A percentile compares a stretch with the other conserved stretches of the same genome.
Evolutionary conservation across 2,888 invertebrate genomes (phyloP).

Genomic region (Eupeodes luniger): DNA sequence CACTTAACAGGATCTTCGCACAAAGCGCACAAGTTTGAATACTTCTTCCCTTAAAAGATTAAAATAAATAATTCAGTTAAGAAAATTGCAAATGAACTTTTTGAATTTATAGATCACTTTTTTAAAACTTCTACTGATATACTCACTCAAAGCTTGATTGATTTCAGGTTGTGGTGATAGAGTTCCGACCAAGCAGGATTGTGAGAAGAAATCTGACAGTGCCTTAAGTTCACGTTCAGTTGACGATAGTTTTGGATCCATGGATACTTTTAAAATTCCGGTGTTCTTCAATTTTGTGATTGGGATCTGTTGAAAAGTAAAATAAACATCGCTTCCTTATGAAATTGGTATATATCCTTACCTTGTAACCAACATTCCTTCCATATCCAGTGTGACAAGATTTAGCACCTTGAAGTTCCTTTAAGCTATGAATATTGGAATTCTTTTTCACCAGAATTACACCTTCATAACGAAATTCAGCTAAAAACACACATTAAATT

Average conservation of each 20-base stretch:
- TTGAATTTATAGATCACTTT: no score
- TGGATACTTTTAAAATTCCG: conserved; percentile 83
- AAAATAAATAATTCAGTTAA: no score
- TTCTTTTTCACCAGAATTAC: conserved; percentile 92
- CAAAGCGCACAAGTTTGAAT: conserved; percentile 90
- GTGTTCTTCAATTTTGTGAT: conserved; percentile 91
- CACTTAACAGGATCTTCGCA: conserved; percentile 91
- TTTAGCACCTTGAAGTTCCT: conserved; percentile 89
- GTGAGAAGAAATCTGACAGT: conserved; percentile 90
- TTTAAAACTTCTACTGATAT: no score
- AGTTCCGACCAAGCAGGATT: conserved; percentile 93
- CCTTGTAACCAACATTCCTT: conserved; percentile 94
- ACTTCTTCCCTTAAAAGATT: conserved; percentile 87
- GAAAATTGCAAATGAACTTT: no score
- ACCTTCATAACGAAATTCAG: conserved; percentile 92
- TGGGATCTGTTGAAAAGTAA: conserved; percentile 86
- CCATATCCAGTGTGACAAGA: conserved; percentile 95
- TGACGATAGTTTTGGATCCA: conserved; percentile 82
- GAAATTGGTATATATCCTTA: conserved; percentile 77
- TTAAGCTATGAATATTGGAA: conserved; percentile 88
- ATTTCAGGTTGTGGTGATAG: conserved; percentile 92
- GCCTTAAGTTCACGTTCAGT: conserved; percentile 92
- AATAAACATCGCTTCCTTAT: neutral
- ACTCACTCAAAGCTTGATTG: conserved; percentile 88
- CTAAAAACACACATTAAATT: conserved; percentile 81